Evolutionary conservation across 2,113 vertebrate species (phyloP), one percentile per base, ranked within the genome.

Genomic region (Cyprinus carpio): DNA sequence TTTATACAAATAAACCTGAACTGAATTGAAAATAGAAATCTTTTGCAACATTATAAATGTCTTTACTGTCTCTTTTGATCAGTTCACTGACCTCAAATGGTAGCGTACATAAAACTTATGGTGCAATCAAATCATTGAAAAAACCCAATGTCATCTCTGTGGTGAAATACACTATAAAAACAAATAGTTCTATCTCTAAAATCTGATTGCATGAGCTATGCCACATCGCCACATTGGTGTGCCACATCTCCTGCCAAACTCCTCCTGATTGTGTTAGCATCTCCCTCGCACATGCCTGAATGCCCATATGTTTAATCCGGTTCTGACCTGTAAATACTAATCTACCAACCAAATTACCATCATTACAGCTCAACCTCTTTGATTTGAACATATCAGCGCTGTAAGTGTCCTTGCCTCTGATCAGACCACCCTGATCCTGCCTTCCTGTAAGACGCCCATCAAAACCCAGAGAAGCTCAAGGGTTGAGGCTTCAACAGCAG

Each of bases 401-500:
- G 64, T 2, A 58, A 31, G 20, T 77, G 29, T 88, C 40, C 40
- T 72, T 74, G 58, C 72, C 40, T 86, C n/a, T 40, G 72, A 60
- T 81, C 74, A 75, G 27, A 37, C 82, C 84, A 87, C 40, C 51
- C 46, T 64, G 75, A 54, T 65, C 60, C 15, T n/a, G 29, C n/a
- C 49, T 64, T n/a, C 49, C 81, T 85, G 85, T 54, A 89, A 69
- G 83, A 65, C 34, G 60, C 65, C 79, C 81, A 82, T 86, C 40
- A 86, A 81, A 76, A 43, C 81, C n/a, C 16, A 13, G 58, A 87
- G 40, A 49, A 27, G 62, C 58, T 82, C 54, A 62, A 25, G n/a
- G n/a, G n/a, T n/a, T n/a, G n/a, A n/a, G 72, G 20, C 56, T 60
- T 83, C 64, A 27, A 89, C 81, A 23, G 25, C 74, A 88, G 88